phyloP scores from a whole-genome alignment of 2,113 vertebrate species.

The Oxygymnocypris stewartii region DNA sequence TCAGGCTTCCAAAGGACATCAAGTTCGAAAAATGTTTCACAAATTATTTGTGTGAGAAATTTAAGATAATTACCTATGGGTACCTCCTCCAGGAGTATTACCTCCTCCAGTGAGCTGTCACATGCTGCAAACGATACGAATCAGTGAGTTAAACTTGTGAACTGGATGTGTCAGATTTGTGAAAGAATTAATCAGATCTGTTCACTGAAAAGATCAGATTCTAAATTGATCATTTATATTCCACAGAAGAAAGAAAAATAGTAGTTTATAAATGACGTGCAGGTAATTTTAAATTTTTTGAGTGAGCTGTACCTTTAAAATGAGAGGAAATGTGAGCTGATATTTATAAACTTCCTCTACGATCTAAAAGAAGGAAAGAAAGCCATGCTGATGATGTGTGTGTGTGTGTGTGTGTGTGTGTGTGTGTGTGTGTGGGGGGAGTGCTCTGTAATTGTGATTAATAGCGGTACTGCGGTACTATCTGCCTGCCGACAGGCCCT shows the following conservation, averaged over 20 bases:
- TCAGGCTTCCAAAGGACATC: too few species aligned
- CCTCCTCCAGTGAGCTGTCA: too few species aligned
- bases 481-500: conserved; percentile 91
- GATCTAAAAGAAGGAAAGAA: conserved; percentile 22
- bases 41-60: too few species aligned
- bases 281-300: neutral
- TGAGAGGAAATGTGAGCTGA: conserved; percentile 18
- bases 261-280: neutral
- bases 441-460: conserved; percentile 99
- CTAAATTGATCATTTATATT: neutral
- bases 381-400: conserved; percentile 57
- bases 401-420: conserved; percentile 50
- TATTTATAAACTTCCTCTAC: neutral
- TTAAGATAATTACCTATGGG: neutral
- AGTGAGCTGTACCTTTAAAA: neutral
- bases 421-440: conserved; percentile 65
- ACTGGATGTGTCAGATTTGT: neutral
- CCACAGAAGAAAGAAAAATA: neutral
- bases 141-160: too few species aligned
- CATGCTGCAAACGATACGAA: too few species aligned
- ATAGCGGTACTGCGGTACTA: conserved; percentile 89
- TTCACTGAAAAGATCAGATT: neutral
- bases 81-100: too few species aligned
- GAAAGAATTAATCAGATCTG: neutral
- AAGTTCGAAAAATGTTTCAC: too few species aligned